phyloP scores from a whole-genome alignment of 2,797 vertebrate species.

The Liparis tanakae region DNA sequence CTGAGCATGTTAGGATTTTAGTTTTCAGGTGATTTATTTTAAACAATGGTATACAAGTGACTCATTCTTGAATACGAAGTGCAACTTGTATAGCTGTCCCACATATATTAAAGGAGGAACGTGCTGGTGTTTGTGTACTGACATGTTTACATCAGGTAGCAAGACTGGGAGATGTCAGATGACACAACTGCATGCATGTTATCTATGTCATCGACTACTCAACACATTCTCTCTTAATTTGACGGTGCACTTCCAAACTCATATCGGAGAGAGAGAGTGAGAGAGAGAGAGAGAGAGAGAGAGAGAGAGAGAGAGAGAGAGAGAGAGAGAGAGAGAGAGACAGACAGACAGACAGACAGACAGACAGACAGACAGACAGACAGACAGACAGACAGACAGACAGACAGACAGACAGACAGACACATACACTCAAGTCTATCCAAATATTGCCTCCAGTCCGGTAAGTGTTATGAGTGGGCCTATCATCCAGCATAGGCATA shows the following conservation, averaged over 20 bases:
- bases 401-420: neutral
- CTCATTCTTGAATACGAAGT: neutral
- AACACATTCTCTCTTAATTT: neutral
- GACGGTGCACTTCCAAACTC: conserved; percentile 8
- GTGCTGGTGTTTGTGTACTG: neutral
- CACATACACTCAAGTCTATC: conserved; percentile 37
- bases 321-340: conserved; percentile 4
- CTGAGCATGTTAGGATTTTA: neutral
- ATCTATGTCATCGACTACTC: neutral
- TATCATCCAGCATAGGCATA: conserved; percentile 68
- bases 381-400: conserved; percentile 6
- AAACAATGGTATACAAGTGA: neutral
- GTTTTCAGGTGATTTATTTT: neutral
- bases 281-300: conserved; percentile 8
- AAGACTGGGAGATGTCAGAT: neutral
- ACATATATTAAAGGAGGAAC: neutral
- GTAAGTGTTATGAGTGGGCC: conserved; percentile 58
- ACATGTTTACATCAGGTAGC: neutral
- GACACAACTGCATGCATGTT: conserved; percentile 1
- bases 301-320: conserved; percentile 4
- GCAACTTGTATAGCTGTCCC: neutral
- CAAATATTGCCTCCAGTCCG: conserved; percentile 52
- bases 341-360: neutral
- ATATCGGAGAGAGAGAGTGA: neutral
- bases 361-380: conserved; percentile 6